Evolutionary conservation across 2,113 vertebrate genomes (phyloP).

Genomic region (Alosa alosa): DNA sequence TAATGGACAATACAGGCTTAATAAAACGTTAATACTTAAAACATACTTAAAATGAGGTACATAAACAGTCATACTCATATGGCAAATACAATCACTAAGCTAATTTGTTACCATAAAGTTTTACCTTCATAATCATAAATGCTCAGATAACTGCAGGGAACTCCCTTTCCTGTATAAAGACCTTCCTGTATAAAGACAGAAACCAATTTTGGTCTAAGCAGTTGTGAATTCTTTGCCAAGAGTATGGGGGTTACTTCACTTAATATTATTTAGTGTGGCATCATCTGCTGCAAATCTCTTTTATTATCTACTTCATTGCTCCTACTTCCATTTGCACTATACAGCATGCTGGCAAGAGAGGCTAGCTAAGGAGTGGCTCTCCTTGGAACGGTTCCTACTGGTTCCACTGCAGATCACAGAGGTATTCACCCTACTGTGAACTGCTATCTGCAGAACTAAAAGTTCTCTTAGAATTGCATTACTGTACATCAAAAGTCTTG

Average conservation of each 20-base stretch:
- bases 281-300: background rate
- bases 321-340: background rate
- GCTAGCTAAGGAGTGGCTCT: background rate
- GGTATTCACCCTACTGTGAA: background rate
- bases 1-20: too few relatives aligned
- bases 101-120: too few relatives aligned
- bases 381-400: background rate
- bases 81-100: too few relatives aligned
- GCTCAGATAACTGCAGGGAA: too few relatives aligned
- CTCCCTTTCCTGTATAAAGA: too few relatives aligned
- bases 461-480: background rate
- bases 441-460: background rate
- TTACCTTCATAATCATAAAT: too few relatives aligned
- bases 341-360: background rate
- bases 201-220: background rate
- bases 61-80: too few relatives aligned
- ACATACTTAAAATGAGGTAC: too few relatives aligned
- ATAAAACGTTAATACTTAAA: too few relatives aligned
- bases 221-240: background rate
- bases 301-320: background rate
- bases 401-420: background rate
- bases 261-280: background rate
- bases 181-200: background rate
- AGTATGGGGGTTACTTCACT: background rate
- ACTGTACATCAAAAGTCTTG: background rate